These are phyloP conservation scores for Rhynchophorus ferrugineus DNA, from an alignment of 1,140 invertebrate species.

Conservation along the genomic window DNA sequence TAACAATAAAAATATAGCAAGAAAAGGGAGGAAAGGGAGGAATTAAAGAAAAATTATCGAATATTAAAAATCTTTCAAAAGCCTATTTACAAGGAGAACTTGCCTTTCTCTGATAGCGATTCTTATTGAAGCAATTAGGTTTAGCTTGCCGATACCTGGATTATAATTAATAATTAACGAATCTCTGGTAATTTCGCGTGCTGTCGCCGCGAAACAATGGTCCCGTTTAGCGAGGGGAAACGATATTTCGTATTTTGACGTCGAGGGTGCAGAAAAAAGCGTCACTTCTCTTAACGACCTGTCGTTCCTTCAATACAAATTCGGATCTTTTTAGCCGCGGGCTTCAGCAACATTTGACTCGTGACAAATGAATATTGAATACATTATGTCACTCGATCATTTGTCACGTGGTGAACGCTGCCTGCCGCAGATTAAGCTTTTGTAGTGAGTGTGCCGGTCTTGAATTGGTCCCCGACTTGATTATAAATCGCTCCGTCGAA, in stretches of 20 bases:
- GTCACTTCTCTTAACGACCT: neutral
- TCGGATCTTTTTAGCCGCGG: neutral
- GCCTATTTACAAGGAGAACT: no score
- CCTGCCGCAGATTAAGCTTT: constrained; percentile 1
- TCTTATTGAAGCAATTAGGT: no score
- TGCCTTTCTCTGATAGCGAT: no score
- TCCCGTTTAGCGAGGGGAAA: neutral
- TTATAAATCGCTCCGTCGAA: neutral
- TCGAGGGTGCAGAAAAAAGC: neutral
- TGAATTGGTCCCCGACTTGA: neutral
- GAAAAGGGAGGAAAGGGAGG: no score
- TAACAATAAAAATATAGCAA: no score
- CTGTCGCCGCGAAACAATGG: no score
- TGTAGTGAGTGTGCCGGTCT: neutral
- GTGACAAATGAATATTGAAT: constrained; percentile 30
- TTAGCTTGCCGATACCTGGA: no score
- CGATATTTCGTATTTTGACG: neutral
- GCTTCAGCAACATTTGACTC: constrained; percentile 19
- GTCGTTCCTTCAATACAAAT: neutral
- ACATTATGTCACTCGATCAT: constrained; percentile 21
- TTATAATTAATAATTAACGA: no score
- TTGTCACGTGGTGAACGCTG: constrained; percentile 9
- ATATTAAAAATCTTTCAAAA: no score
- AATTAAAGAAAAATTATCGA: no score
- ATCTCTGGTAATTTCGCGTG: no score